Conservation (phyloP, 2,888 invertebrate species). For the Netelia inedita region DNA sequence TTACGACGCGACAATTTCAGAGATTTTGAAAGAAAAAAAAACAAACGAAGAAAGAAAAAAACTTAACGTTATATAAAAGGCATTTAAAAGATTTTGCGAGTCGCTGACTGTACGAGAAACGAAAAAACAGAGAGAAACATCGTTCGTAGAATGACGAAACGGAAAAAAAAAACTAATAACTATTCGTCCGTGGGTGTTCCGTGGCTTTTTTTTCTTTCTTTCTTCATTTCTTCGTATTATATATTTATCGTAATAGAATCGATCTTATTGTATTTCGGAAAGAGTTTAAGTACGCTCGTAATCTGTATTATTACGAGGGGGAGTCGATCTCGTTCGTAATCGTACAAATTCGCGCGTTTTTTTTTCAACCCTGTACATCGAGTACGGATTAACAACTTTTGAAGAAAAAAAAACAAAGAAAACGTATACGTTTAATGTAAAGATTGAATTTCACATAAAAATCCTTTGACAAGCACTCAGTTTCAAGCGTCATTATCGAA, state of each 20-base stretch:
- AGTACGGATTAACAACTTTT: constrained; percentile 55
- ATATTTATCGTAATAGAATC: constrained; percentile 63
- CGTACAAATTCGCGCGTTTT: too few species aligned
- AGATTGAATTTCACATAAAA: constrained; percentile 65
- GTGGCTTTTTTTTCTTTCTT: constrained; percentile 11
- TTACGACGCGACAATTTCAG: constrained; percentile 51
- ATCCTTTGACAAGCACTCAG: constrained; percentile 51
- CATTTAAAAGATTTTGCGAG: constrained; percentile 64
- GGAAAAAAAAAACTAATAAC: constrained; percentile 25
- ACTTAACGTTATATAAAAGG: constrained; percentile 27
- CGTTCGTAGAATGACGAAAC: constrained; percentile 38
- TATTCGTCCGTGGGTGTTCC: constrained; percentile 48
- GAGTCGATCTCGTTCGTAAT: constrained; percentile 16
- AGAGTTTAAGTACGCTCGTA: constrained; percentile 51
- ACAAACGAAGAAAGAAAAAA: too few species aligned
- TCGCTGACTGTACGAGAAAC: constrained; percentile 58
- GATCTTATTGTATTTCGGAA: constrained; percentile 61
- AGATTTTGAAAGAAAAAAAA: constrained; percentile 23
- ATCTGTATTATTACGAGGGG: constrained; percentile 44
- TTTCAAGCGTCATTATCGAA: constrained; percentile 11
- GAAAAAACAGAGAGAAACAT: constrained; percentile 36
- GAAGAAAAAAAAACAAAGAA: constrained; percentile 48
- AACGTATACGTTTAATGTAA: constrained; percentile 67
- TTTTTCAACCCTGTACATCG: too few species aligned
- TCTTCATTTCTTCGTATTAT: constrained; percentile 59